Evolutionary conservation across 2,888 invertebrate genomes (phyloP).

Genomic region (Leptinotarsa rubiginosa): DNA sequence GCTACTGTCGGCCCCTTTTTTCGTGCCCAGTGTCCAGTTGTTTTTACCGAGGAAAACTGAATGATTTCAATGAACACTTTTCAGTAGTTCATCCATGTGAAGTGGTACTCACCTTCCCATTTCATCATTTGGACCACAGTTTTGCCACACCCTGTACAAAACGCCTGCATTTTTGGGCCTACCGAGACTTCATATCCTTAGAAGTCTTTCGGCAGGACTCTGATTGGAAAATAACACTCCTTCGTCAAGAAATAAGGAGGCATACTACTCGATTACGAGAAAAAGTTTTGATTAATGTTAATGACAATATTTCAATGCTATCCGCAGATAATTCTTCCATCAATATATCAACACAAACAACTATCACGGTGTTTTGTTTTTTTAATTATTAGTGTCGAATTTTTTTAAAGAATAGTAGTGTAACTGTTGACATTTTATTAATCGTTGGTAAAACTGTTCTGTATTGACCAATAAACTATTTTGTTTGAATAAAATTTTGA

Average conservation of each 20-base stretch:
- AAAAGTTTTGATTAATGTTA: background rate
- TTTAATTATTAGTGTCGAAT: too few species aligned
- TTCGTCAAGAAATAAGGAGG: background rate
- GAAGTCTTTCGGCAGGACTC: background rate
- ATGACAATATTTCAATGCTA: background rate
- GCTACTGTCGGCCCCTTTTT: background rate
- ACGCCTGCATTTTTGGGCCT: background rate
- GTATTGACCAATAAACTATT: too few species aligned
- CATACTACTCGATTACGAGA: background rate
- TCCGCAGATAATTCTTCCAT: too few species aligned
- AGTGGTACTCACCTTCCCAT: background rate
- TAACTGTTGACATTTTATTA: too few species aligned
- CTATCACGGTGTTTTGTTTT: too few species aligned
- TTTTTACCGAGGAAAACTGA: background rate
- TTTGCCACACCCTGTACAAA: background rate
- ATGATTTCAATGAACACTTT: slow-evolving; percentile 1
- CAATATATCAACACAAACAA: too few species aligned
- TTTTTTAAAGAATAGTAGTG: too few species aligned
- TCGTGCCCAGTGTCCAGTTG: slow-evolving; percentile 6
- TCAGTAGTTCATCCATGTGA: background rate
- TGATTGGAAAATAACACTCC: background rate
- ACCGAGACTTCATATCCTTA: background rate
- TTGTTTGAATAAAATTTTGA: too few species aligned
- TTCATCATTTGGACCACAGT: background rate
- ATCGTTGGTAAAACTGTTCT: too few species aligned